Base-by-base conservation (phyloP, 2,113 vertebrate genomes). In the Eubucco bourcierii region DNA sequence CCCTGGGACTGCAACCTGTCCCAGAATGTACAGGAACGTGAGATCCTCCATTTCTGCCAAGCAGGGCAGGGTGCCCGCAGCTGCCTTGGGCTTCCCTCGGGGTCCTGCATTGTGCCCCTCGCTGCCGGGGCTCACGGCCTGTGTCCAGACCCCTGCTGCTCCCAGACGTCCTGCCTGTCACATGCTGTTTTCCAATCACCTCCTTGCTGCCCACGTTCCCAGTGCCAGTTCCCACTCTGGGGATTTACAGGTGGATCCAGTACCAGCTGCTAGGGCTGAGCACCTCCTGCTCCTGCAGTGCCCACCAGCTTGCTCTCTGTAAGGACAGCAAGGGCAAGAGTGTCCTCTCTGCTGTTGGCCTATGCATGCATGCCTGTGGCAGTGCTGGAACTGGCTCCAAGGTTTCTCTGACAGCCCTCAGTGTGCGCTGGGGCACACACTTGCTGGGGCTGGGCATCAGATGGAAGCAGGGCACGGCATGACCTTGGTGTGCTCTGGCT, bases 401-500 rank as follows among this genome's bases (percentile, higher is more conserved):
- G 70, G 29, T 29, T 90, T n/a, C 61, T 75, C 15, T 0, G 2
- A 24, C 7, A 77, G 93, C 85, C 58, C 80, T 47, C 4, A 8
- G 66, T 15, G 4, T 61, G 88, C 14, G 2, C 8, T 4, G 84
- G 86, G 52, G 60, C 74, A 41, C 1, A 28, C 67, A 74, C 20
- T 73, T 20, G 50, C 78, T 28, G 5, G 63, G 19, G 55, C 81
- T 31, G 78, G 41, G 60, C 5, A 29, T 31, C 41, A 6, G 5
- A 9, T 5, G 21, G 52, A 55, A 82, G 61, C 76, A n/a, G 88
- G 74, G 93, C 44, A 39, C 31, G 0, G 21, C 1, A 4, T 1
- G 68, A 93, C 92, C 95, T 95, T 91, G 94, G 17, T 68, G 76
- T 1, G 11, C 41, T 46, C 87, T 2, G n/a, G 37, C 50, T 58